phyloP scores from a whole-genome alignment of 2,888 invertebrate species.

The Heliconius aoede region DNA sequence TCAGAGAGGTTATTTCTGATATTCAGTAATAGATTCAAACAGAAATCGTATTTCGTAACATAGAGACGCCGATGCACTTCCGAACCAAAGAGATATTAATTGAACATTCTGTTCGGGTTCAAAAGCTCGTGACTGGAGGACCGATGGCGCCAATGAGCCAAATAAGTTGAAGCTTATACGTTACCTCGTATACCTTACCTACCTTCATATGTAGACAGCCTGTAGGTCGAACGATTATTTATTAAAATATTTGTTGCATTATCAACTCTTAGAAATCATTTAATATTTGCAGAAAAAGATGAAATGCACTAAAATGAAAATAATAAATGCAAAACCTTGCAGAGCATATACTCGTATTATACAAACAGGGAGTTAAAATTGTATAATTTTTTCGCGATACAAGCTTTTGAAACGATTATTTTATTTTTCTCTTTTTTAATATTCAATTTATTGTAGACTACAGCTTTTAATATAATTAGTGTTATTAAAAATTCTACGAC shows the following conservation, averaged over 20 bases:
- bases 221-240: neutral
- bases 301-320: too few relatives aligned
- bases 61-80: constrained; percentile 26
- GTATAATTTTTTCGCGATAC: too few relatives aligned
- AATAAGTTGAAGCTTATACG: constrained; percentile 7
- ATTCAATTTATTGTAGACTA: too few relatives aligned
- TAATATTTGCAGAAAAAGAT: too few relatives aligned
- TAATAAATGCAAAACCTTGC: too few relatives aligned
- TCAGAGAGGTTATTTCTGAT: neutral
- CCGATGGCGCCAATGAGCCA: constrained; percentile 30
- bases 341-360: too few relatives aligned
- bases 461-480: neutral
- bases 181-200: too few relatives aligned
- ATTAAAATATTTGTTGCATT: too few relatives aligned
- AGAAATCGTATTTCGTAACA: constrained; percentile 15
- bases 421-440: too few relatives aligned
- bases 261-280: too few relatives aligned
- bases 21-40: neutral
- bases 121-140: constrained; percentile 31
- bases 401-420: too few relatives aligned
- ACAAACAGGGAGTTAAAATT: too few relatives aligned
- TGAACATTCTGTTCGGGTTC: constrained; percentile 19
- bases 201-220: neutral
- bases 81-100: constrained; percentile 30
- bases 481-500: neutral